Evolutionary conservation across 2,888 invertebrate genomes (phyloP), one percentile per base, ranked within the genome.

Genomic region (Caenorhabditis afra): DNA sequence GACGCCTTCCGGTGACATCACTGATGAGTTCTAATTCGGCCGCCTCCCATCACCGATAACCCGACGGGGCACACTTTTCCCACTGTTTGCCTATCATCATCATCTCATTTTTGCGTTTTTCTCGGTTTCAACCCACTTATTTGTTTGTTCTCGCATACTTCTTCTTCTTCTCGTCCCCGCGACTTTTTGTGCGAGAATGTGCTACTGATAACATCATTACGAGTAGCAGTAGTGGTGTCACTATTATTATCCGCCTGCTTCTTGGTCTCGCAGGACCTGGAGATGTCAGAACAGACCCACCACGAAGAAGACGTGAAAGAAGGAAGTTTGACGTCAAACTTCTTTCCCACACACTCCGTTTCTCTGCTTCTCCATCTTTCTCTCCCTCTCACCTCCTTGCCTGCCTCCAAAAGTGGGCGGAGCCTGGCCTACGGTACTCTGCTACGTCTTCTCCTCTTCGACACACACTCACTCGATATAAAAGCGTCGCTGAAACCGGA

Each of bases 1-100:
- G n/a, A 20, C 57, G 45, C 49, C 57, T 39, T 50, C 50, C 49
- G 49, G 22, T 55, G 47, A 67, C 66, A 55, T 67, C 66, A 67
- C 47, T 67, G 23, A 52, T n/a, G 52, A n/a, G 55, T 49, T 58
- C 59, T 58, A 59, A 59, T 59, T 68, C 35, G 52, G 44, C 57
- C 50, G 29, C 35, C 58, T 58, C 49, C 23, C 29, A 52, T 16
- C 20, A 3, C 29, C 29, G 29, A n/a, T n/a, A n/a, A 3, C 29
- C 29, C 29, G 29, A 29, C 29, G 29, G 14, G 41, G 10, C 37
- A 16, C 55, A 16, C 37, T 44, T 52, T 61, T 70, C 11, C 61
- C 53, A 70, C 70, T 71, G 62, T 71, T 71, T 71, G 70, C 62
- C 45, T 61, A 61, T 44, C n/a, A 16, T 47, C 55, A 35, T 52